Base-by-base conservation (phyloP, 2,888 invertebrate genomes). In the Cryptosula pallasiana region DNA sequence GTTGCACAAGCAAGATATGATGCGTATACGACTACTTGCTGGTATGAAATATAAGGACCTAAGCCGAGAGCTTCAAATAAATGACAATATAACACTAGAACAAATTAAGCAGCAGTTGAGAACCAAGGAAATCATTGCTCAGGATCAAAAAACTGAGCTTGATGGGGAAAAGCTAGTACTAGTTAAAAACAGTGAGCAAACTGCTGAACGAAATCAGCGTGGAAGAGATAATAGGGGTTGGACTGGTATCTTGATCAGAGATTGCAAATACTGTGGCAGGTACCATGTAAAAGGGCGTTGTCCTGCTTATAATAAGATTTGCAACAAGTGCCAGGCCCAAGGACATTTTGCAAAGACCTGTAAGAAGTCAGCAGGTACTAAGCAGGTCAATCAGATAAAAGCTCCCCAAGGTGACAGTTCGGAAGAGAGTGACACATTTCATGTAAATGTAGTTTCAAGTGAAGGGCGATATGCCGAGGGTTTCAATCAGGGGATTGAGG, bases 221-320 rank as follows among this genome's bases (percentile, higher is more conserved):
- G n/a, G n/a, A n/a, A 55, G 55, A n/a, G 23, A 55, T 20, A 16
- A 5, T n/a, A 55, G 25, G 55, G 55, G 23, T 16, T 3, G 3
- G 13, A 55, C 9, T 55, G 55, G 23, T 16, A 3, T 23, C 3
- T 55, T 5, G 55, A n/a, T 55, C 16, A 55, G 55, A 55, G 55
- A 55, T n/a, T 55, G 55, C 25, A 55, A 55, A 55, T 55, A 55
- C 25, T 55, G 55, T 55, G 55, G 55, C n/a, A n/a, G 23, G 55
- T 5, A 5, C 5, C 55, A 55, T n/a, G 55, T 55, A 55, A 55
- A 55, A n/a, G 23, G 55, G 25, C 55, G 55, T 13, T 55, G 55
- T 55, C 5, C 5, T 5, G 55, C 55, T 13, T 55, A 55, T 55
- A 55, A 55, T n/a, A 55, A 55, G 25, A 20, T 5, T 5, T 55